Evolutionary conservation across 2,113 vertebrate species (phyloP).

Genomic region (Bombycilla garrulus): DNA sequence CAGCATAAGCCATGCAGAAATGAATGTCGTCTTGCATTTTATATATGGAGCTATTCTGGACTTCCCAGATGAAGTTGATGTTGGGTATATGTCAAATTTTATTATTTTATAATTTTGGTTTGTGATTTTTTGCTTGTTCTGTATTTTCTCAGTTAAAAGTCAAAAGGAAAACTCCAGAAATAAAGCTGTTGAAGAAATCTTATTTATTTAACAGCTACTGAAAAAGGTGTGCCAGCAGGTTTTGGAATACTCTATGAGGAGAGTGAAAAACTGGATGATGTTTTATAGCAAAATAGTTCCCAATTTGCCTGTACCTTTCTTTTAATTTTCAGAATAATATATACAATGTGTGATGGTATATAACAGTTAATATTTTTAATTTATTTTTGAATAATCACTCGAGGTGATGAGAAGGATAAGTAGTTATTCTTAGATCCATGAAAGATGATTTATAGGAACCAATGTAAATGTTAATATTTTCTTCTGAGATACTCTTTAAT

Average conservation of each 20-base stretch:
- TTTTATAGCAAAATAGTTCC: neutral
- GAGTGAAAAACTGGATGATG: neutral
- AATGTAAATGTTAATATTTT: neutral
- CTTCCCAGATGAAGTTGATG: slow-evolving; percentile 82
- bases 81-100: slow-evolving; percentile 79
- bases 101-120: slow-evolving; percentile 1
- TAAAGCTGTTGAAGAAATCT: neutral
- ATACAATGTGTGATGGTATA: neutral
- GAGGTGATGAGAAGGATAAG: neutral
- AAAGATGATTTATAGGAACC: neutral
- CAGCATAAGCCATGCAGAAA: slow-evolving; percentile 86
- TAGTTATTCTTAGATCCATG: neutral
- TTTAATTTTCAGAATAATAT: neutral
- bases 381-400: neutral
- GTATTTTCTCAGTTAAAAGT: neutral
- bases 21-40: slow-evolving; percentile 88
- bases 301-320: neutral
- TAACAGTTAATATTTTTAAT: neutral
- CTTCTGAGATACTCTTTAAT: neutral
- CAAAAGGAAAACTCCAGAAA: slow-evolving; percentile 12
- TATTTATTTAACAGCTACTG: neutral
- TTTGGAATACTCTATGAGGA: neutral
- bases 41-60: slow-evolving; percentile 91
- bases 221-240: neutral
- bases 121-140: neutral